Conservation (phyloP, 2,888 invertebrate species). For the Tipula lateralis region DNA sequence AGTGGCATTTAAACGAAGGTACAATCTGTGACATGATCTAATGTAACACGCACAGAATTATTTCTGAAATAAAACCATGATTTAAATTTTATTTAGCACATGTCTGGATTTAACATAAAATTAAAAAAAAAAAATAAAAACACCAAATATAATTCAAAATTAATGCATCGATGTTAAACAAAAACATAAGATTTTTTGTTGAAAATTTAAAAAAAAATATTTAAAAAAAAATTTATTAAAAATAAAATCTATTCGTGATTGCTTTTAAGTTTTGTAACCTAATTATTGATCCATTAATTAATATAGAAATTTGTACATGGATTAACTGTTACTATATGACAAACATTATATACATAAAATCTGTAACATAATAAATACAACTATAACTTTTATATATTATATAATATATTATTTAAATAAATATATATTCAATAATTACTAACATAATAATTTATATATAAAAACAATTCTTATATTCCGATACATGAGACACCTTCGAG, state of each 20-base stretch:
- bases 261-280: not conserved
- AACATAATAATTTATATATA: not conserved
- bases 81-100: not conserved
- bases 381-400: not conserved
- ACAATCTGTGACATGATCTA: no score
- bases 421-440: not conserved
- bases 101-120: not conserved
- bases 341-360: not conserved
- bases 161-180: constrained; percentile 15
- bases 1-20: no score
- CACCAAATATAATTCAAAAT: constrained; percentile 19
- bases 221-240: not conserved
- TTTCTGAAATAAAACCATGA: not conserved
- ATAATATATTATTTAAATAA: not conserved
- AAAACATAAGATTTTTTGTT: not conserved
- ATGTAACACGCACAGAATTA: not conserved
- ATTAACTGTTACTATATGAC: not conserved
- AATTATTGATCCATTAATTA: not conserved
- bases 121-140: not conserved
- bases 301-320: not conserved
- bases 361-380: not conserved
- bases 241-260: constrained; percentile 6
- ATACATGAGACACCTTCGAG: not conserved
- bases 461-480: not conserved
- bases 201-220: not conserved